A percentile compares a stretch with the other conserved stretches of the same genome.
Evolutionary conservation across 2,888 invertebrate genomes (phyloP).

Genomic region (Linnaemya vulpina): DNA sequence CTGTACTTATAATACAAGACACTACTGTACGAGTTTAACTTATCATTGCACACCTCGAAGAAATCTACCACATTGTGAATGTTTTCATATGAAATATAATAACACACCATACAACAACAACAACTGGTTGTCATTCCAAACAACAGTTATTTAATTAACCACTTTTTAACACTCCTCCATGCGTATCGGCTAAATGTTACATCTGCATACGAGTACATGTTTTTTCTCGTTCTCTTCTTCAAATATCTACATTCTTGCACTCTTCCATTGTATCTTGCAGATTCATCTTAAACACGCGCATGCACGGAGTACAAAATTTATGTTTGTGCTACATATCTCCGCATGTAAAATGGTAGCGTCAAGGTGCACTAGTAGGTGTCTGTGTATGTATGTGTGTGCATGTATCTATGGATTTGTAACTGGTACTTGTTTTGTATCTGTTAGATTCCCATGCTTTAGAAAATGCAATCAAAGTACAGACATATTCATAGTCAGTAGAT

Average conservation of each 20-base stretch:
- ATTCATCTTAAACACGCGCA: slow-evolving; percentile 38
- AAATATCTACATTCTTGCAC: background rate
- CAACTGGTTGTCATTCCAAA: slow-evolving; percentile 11
- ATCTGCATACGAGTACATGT: too few species aligned
- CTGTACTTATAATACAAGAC: background rate
- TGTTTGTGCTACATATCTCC: background rate
- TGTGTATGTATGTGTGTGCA: background rate
- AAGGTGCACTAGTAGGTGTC: slow-evolving; percentile 21
- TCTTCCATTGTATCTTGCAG: slow-evolving; percentile 10
- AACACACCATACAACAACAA: slow-evolving; percentile 20
- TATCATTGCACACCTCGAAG: background rate
- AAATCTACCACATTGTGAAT: background rate
- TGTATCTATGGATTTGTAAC: slow-evolving; percentile 8
- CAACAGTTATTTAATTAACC: slow-evolving; percentile 47
- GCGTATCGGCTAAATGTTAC: slow-evolving; percentile 32
- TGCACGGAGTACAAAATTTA: background rate
- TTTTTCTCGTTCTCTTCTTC: slow-evolving; percentile 6
- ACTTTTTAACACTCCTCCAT: slow-evolving; percentile 16
- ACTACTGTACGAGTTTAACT: background rate
- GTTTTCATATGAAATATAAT: background rate
- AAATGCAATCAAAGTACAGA: slow-evolving; percentile 3
- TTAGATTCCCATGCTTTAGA: slow-evolving; percentile 52
- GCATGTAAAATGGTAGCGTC: background rate
- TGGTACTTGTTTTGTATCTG: slow-evolving; percentile 41
- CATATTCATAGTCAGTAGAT: background rate